Percentiles rank a stretch among this genome's conserved stretches.
These are phyloP conservation scores for Pterobdella sp. DNA, from an alignment of 2,888 invertebrate species.

Conservation along the genomic window DNA sequence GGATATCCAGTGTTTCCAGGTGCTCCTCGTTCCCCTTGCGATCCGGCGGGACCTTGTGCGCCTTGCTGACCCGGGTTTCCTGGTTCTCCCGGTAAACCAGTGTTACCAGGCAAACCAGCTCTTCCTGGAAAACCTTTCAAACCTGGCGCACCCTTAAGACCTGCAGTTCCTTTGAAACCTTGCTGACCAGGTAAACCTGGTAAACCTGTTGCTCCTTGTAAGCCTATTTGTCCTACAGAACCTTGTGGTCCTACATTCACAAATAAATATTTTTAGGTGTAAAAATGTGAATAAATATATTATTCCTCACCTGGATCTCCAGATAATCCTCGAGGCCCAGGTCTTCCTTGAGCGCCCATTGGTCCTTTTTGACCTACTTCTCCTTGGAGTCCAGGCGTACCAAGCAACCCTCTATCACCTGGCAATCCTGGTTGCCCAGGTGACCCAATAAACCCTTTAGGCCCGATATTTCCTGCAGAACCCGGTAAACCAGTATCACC, in stretches of 20 bases:
- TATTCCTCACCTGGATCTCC: constrained; percentile 16
- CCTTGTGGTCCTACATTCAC: background rate
- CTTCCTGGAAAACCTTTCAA: constrained; percentile 18
- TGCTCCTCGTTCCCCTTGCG: constrained; percentile 1
- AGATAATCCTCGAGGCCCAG: constrained; percentile 14
- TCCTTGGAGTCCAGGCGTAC: constrained; percentile 6
- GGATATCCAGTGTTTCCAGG: constrained; percentile 10
- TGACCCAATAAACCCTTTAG: background rate
- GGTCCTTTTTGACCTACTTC: constrained; percentile 16
- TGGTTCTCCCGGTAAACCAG: constrained; percentile 19
- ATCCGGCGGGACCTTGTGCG: constrained; percentile 9
- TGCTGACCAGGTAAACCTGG: constrained; percentile 7
- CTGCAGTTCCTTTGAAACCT: background rate
- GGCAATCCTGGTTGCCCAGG: constrained; percentile 14
- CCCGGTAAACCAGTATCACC: constrained; percentile 14
- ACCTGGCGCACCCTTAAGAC: constrained; percentile 9
- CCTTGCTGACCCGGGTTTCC: constrained; percentile 18
- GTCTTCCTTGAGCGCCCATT: constrained; percentile 27
- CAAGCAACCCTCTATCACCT: constrained; percentile 17
- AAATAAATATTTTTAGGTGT: constrained; percentile 5
- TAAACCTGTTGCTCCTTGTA: constrained; percentile 6
- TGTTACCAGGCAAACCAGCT: constrained; percentile 2
- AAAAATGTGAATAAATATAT: background rate
- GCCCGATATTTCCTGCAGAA: constrained; percentile 15
- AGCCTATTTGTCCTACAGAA: background rate